A percentile compares a stretch with the other conserved stretches of the same genome.
phyloP scores from a whole-genome alignment of 2,797 vertebrate genomes.

The Rhynchonycteris naso region DNA sequence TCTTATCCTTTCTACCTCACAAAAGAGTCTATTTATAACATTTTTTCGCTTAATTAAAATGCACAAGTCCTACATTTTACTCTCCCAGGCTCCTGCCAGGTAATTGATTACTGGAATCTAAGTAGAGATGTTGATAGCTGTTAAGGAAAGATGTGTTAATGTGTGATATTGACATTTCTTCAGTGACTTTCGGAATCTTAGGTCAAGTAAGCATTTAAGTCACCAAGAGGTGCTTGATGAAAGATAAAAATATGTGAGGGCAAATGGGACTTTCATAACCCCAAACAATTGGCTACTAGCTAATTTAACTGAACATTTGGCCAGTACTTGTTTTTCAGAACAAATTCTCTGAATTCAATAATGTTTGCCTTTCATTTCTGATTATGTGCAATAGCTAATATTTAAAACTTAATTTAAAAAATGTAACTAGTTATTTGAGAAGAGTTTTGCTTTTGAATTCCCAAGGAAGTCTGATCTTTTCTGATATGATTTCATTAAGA shows the following conservation, averaged over 20 bases:
- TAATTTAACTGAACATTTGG: background rate
- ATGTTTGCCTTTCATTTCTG: background rate
- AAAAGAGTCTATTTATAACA: background rate
- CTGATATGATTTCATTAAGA: background rate
- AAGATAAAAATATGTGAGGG: background rate
- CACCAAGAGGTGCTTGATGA: background rate
- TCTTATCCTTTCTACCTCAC: background rate
- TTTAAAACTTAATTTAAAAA: conserved; percentile 39
- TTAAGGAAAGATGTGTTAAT: conserved; percentile 46
- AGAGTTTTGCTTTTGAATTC: conserved; percentile 43
- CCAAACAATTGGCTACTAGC: background rate
- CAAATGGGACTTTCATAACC: background rate
- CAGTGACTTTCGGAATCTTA: conserved; percentile 24
- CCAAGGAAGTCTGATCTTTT: background rate
- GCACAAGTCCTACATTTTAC: conserved; percentile 35
- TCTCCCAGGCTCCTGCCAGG: background rate
- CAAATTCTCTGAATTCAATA: background rate
- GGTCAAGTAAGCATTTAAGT: background rate
- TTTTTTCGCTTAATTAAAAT: conserved; percentile 25
- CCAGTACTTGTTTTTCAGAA: conserved; percentile 25
- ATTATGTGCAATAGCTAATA: background rate
- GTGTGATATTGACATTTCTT: conserved; percentile 5
- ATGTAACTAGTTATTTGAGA: background rate
- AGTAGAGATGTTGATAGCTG: conserved; percentile 32
- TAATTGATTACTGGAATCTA: conserved; percentile 22